Percentiles rank a stretch among this genome's conserved stretches.
These are phyloP conservation scores for Gracilinanus agilis DNA, from an alignment of 2,113 vertebrate genomes.

Conservation along the genomic window DNA sequence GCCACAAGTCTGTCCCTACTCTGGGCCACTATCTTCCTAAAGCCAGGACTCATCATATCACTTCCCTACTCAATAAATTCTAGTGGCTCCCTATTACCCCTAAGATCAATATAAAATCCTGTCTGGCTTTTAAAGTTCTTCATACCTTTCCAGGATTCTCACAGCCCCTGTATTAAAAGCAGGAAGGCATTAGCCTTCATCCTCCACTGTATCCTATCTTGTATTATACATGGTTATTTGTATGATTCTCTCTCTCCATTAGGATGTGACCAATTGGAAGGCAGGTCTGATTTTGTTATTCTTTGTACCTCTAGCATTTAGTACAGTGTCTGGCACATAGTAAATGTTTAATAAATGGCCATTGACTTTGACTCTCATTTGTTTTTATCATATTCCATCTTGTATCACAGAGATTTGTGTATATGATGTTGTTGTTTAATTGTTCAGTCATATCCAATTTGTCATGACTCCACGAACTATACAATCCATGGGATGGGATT, in stretches of 20 bases:
- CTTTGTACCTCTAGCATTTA: neutral
- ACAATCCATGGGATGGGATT: neutral
- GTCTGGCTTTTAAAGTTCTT: neutral
- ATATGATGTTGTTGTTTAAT: neutral
- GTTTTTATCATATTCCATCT: neutral
- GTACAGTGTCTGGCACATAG: neutral
- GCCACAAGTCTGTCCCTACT: neutral
- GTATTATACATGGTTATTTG: neutral
- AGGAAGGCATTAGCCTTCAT: neutral
- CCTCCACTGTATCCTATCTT: neutral
- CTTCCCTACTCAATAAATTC: neutral
- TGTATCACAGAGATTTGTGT: neutral
- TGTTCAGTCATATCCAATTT: neutral
- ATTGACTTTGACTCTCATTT: neutral
- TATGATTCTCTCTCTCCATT: neutral
- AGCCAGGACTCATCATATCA: neutral
- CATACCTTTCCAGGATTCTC: neutral
- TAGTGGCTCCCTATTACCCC: neutral
- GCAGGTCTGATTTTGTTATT: neutral
- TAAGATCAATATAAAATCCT: neutral
- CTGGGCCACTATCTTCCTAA: neutral
- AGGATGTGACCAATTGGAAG: neutral
- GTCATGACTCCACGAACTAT: neutral
- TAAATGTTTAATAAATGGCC: neutral
- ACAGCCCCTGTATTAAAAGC: neutral